Percentiles rank a stretch among this genome's conserved stretches.
These are phyloP conservation scores for Pentalonia nigronervosa DNA, from an alignment of 1,140 invertebrate species.

Conservation along the genomic window DNA sequence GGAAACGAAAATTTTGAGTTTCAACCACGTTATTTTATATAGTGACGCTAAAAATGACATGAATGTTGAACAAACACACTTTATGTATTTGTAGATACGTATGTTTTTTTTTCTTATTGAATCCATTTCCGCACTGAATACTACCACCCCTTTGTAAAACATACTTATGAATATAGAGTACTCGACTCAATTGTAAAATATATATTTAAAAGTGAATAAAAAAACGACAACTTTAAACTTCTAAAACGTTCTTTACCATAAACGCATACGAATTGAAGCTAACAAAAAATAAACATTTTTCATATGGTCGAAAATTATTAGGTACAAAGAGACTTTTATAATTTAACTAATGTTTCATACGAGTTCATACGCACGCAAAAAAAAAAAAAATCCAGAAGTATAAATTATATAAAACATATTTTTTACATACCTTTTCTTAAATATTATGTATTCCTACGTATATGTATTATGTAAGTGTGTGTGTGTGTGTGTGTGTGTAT, in stretches of 20 bases:
- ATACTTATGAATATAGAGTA: background rate
- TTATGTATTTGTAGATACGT: background rate
- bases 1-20: background rate
- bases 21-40: background rate
- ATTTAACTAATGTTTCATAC: background rate
- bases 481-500: no score
- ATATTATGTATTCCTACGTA: background rate
- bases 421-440: background rate
- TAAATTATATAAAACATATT: background rate
- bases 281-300: background rate
- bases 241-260: background rate
- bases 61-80: background rate
- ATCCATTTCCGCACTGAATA: background rate
- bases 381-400: background rate
- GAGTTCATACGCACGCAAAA: background rate
- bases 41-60: background rate
- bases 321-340: background rate
- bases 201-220: background rate
- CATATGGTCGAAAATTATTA: background rate
- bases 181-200: background rate
- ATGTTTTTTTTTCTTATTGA: background rate
- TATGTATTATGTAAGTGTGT: background rate
- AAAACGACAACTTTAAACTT: background rate
- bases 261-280: background rate
- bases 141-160: background rate